phyloP scores from a whole-genome alignment of 2,113 vertebrate species.

The Chinchilla lanigera region DNA sequence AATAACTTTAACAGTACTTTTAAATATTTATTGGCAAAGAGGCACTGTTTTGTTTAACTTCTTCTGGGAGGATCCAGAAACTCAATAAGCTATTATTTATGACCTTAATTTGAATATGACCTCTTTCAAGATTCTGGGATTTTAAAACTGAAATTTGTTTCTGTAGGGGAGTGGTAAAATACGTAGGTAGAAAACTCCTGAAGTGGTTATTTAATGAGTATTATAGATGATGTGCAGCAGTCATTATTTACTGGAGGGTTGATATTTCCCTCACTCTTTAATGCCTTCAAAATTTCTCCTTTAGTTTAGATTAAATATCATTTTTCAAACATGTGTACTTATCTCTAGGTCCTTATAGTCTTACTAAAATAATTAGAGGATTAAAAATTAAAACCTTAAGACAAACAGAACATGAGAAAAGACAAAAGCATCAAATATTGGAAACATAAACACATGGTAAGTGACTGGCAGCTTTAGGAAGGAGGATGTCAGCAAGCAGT shows the following conservation, averaged over 20 bases:
- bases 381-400: neutral
- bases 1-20: slow-evolving; percentile 60
- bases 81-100: slow-evolving; percentile 22
- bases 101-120: slow-evolving; percentile 48
- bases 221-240: neutral
- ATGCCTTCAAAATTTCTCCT: slow-evolving; percentile 4
- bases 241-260: neutral
- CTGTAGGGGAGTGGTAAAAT: slow-evolving; percentile 11
- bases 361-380: neutral
- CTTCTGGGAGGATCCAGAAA: slow-evolving; percentile 14
- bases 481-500: neutral
- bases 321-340: neutral
- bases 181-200: neutral
- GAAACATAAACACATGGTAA: neutral
- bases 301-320: slow-evolving; percentile 9
- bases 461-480: neutral
- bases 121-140: neutral
- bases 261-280: neutral
- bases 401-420: slow-evolving; percentile 15
- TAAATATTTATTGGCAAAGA: slow-evolving; percentile 64
- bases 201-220: neutral
- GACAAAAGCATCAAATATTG: neutral
- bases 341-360: neutral
- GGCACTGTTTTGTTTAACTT: slow-evolving; percentile 2
- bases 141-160: slow-evolving; percentile 24